A percentile compares a stretch with the other conserved stretches of the same genome.
These are phyloP conservation scores for Xylocopa sonorina DNA, from an alignment of 1,140 invertebrate species.

Conservation along the genomic window DNA sequence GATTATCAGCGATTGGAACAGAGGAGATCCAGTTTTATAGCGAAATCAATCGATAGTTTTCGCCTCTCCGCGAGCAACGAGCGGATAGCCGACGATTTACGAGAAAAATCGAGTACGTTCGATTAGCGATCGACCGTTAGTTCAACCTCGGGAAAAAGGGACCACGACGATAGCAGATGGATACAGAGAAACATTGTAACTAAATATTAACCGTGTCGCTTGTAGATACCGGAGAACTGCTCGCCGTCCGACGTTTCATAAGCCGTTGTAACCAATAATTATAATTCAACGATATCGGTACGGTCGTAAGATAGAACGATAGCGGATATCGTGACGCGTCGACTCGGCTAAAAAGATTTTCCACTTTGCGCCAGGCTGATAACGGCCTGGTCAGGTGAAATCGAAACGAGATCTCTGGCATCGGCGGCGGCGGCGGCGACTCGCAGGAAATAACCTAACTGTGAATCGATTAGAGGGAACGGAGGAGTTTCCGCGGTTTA, in stretches of 20 bases:
- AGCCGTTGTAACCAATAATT: not conserved
- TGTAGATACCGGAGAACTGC: not conserved
- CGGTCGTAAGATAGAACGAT: not conserved
- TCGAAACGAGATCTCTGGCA: not conserved
- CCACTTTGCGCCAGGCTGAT: no score
- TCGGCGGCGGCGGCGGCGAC: not conserved
- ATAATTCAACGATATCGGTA: not conserved
- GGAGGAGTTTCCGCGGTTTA: not conserved
- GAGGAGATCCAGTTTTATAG: not conserved
- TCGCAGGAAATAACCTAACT: not conserved
- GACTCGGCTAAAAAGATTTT: not conserved
- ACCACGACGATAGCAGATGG: not conserved
- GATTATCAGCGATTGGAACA: not conserved
- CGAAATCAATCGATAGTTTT: not conserved
- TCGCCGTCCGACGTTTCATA: not conserved
- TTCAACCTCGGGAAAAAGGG: not conserved
- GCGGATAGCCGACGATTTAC: not conserved
- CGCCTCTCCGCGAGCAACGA: not conserved
- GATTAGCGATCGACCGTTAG: not conserved
- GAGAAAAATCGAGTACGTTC: not conserved
- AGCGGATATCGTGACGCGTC: not conserved
- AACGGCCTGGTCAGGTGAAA: not conserved
- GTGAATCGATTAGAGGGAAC: not conserved
- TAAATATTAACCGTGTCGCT: not conserved
- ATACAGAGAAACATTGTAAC: slow-evolving; percentile 11